These are phyloP conservation scores for Xiphophorus couchianus DNA, from an alignment of 2,113 vertebrate species.

Conservation along the genomic window DNA sequence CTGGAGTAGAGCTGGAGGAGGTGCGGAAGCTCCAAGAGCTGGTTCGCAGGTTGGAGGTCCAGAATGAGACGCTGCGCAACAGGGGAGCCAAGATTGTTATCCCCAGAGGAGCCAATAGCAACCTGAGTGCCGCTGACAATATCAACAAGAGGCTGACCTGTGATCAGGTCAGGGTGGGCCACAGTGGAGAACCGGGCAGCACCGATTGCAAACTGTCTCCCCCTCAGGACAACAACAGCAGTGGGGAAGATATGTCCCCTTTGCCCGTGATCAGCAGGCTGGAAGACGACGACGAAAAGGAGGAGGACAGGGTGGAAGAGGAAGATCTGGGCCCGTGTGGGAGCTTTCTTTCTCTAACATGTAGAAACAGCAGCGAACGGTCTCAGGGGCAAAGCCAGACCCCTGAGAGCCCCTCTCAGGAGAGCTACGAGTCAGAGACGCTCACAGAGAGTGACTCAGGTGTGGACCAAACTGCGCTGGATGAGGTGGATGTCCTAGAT, in stretches of 20 bases:
- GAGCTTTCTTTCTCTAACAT: slow-evolving; percentile 58
- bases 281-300: slow-evolving; percentile 42
- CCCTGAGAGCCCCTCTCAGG: slow-evolving; percentile 49
- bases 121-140: slow-evolving; percentile 45
- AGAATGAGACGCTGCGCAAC: slow-evolving; percentile 86
- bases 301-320: slow-evolving; percentile 32
- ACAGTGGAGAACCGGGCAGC: slow-evolving; percentile 55
- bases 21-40: slow-evolving; percentile 90
- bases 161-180: slow-evolving; percentile 71
- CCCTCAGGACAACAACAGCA: slow-evolving; percentile 55
- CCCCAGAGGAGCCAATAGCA: slow-evolving; percentile 59
- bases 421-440: slow-evolving; percentile 73
- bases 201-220: slow-evolving; percentile 58
- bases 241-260: slow-evolving; percentile 71
- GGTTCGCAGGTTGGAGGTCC: slow-evolving; percentile 86
- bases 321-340: slow-evolving; percentile 37
- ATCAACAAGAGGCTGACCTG: slow-evolving; percentile 68
- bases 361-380: slow-evolving; percentile 38
- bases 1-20: slow-evolving; percentile 84
- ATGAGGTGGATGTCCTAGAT: slow-evolving; percentile 88
- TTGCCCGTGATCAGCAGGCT: slow-evolving; percentile 22
- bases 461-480: slow-evolving; percentile 77
- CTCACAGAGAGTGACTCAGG: slow-evolving; percentile 67
- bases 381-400: slow-evolving; percentile 49
- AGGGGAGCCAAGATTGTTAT: slow-evolving; percentile 70